These are phyloP conservation scores for Trichogramma dendrolimi DNA, from an alignment of 2,888 invertebrate genomes.

Conservation along the genomic window DNA sequence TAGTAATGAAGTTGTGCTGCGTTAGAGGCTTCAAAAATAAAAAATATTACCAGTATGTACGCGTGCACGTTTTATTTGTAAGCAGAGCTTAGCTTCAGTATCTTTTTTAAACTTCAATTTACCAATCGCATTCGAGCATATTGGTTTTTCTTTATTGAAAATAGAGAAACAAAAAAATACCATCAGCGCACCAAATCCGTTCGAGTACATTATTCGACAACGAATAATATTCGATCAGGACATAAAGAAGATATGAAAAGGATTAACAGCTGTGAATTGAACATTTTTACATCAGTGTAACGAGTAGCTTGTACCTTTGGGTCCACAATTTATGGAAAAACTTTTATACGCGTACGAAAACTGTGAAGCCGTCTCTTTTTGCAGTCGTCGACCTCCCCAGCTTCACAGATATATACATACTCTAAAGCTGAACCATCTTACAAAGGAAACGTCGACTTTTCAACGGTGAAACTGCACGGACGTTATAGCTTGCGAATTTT, in stretches of 20 bases:
- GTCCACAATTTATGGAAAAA: conserved; percentile 16
- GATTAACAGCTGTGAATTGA: conserved; percentile 14
- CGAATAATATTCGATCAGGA: conserved; percentile 1
- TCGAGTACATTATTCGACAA: background rate
- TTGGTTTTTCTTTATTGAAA: background rate
- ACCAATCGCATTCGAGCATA: too few relatives aligned
- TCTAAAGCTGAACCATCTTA: too few relatives aligned
- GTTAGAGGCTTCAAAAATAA: too few relatives aligned
- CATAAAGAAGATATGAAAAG: background rate
- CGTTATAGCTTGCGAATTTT: too few relatives aligned
- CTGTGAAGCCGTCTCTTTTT: conserved; percentile 22
- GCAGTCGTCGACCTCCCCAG: background rate
- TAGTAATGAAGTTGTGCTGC: too few relatives aligned
- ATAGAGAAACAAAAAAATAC: conserved; percentile 6
- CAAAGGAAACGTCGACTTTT: too few relatives aligned
- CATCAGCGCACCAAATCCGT: background rate
- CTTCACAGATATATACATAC: too few relatives aligned
- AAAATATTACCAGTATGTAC: too few relatives aligned
- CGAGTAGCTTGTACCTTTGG: background rate
- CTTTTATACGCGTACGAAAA: conserved; percentile 23
- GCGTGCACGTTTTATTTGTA: too few relatives aligned
- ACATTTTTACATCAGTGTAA: conserved; percentile 13
- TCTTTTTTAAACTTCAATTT: too few relatives aligned
- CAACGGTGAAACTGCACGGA: too few relatives aligned
- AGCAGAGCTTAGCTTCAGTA: too few relatives aligned